Conservation (phyloP, 2,888 invertebrate species). For the Listrodromus nycthemerus region DNA sequence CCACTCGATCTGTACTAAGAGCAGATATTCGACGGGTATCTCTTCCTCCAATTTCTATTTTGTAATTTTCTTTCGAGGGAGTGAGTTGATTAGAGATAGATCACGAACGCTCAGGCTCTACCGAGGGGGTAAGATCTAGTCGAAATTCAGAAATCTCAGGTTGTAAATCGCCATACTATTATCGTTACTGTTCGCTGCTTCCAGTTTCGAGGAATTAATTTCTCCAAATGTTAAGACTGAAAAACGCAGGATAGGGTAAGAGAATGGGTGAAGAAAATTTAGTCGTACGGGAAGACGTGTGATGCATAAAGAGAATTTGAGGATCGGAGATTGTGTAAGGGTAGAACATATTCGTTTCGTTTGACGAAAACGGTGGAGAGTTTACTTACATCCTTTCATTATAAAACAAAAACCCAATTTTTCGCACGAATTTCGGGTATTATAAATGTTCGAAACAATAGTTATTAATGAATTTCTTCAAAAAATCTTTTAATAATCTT, state of each 20-base stretch:
- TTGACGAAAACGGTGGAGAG: slow-evolving; percentile 38
- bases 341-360: slow-evolving; percentile 57
- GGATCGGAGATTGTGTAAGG: slow-evolving; percentile 28
- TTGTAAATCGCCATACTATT: slow-evolving; percentile 78
- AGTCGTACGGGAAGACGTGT: slow-evolving; percentile 20
- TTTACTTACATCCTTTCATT: slow-evolving; percentile 61
- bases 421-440: neutral
- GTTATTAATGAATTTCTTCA: neutral
- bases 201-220: slow-evolving; percentile 75
- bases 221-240: slow-evolving; percentile 71
- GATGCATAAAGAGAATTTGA: slow-evolving; percentile 32
- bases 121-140: slow-evolving; percentile 56
- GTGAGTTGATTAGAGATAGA: neutral
- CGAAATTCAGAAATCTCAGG: slow-evolving; percentile 71
- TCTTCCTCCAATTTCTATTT: slow-evolving; percentile 8
- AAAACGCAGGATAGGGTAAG: slow-evolving; percentile 2
- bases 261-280: slow-evolving; percentile 21
- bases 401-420: slow-evolving; percentile 55
- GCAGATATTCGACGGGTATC: slow-evolving; percentile 68
- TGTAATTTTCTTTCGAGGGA: neutral
- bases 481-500: neutral
- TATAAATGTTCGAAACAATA: neutral
- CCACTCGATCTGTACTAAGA: slow-evolving; percentile 75
- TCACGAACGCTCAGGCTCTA: slow-evolving; percentile 3
- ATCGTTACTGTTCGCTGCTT: slow-evolving; percentile 70